Percentiles rank a stretch among this genome's conserved stretches.
These are phyloP conservation scores for Synaphobranchus kaupii DNA, from an alignment of 2,797 vertebrate species.

Conservation along the genomic window DNA sequence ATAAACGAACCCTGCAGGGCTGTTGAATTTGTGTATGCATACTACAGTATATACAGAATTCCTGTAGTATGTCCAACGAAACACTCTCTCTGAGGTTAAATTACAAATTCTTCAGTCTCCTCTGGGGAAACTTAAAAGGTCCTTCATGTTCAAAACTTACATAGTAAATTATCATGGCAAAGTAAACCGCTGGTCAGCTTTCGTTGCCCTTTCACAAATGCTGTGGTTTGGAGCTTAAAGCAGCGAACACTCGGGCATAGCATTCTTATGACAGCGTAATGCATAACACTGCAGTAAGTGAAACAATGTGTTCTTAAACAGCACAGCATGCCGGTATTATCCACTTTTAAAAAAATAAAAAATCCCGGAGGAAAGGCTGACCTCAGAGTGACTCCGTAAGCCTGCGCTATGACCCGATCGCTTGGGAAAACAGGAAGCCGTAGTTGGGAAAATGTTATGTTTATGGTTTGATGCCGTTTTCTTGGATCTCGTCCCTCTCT, in stretches of 20 bases:
- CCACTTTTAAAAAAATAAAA: slow-evolving; percentile 60
- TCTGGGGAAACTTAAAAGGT: background rate
- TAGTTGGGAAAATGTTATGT: slow-evolving; percentile 72
- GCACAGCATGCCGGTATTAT: slow-evolving; percentile 70
- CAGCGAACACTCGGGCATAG: slow-evolving; percentile 73
- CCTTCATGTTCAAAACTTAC: background rate
- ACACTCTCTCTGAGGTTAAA: background rate
- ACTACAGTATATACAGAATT: no score
- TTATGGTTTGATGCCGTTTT: slow-evolving; percentile 65
- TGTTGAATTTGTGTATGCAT: background rate
- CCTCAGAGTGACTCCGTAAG: slow-evolving; percentile 81
- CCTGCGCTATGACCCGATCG: slow-evolving; percentile 78
- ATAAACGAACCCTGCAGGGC: background rate
- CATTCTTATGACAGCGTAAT: slow-evolving; percentile 80
- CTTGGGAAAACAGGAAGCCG: slow-evolving; percentile 81
- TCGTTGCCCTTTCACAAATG: slow-evolving; percentile 31
- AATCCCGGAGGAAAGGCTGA: slow-evolving; percentile 81
- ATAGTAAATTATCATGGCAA: slow-evolving; percentile 10
- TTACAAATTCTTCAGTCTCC: background rate
- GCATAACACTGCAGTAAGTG: slow-evolving; percentile 75
- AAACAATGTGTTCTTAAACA: slow-evolving; percentile 79
- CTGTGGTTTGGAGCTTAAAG: slow-evolving; percentile 67
- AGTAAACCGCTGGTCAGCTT: background rate
- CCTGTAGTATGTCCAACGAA: background rate
- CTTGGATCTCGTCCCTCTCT: slow-evolving; percentile 40